Percentiles rank a stretch among this genome's conserved stretches.
Conservation (phyloP, 2,113 vertebrate genomes). For the Ochotona princeps region DNA sequence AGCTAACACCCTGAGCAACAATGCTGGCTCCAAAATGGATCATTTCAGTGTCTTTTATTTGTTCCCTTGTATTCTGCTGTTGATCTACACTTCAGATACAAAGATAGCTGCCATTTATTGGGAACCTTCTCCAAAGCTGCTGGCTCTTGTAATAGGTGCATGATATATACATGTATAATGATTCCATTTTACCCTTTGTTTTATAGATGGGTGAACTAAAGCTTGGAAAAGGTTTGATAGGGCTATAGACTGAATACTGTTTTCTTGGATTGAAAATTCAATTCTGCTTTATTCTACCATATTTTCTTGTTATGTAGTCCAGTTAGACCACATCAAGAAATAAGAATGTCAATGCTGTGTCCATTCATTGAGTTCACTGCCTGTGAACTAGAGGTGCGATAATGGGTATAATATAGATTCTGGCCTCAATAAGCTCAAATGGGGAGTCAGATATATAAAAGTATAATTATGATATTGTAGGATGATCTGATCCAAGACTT, state of each 20-base stretch:
- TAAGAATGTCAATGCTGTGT: background rate
- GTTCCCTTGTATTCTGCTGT: background rate
- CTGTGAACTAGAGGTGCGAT: background rate
- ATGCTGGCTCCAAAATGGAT: background rate
- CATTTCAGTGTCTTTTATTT: background rate
- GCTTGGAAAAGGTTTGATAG: background rate
- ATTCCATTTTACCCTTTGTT: background rate
- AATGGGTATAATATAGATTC: background rate
- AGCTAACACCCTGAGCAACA: too few species aligned
- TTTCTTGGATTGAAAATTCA: conserved; percentile 12
- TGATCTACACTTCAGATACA: background rate
- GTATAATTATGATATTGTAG: background rate
- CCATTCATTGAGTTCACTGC: background rate
- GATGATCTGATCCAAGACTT: background rate
- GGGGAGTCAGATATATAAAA: background rate
- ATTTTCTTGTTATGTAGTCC: background rate
- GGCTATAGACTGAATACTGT: background rate
- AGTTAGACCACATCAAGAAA: background rate
- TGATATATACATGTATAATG: background rate
- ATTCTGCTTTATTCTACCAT: background rate
- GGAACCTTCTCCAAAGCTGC: background rate
- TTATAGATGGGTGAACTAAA: background rate
- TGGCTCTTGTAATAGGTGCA: background rate
- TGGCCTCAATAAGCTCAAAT: background rate
- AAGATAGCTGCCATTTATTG: background rate